Conservation (phyloP, 2,797 vertebrate genomes). For the Lycodopsis pacificus region DNA sequence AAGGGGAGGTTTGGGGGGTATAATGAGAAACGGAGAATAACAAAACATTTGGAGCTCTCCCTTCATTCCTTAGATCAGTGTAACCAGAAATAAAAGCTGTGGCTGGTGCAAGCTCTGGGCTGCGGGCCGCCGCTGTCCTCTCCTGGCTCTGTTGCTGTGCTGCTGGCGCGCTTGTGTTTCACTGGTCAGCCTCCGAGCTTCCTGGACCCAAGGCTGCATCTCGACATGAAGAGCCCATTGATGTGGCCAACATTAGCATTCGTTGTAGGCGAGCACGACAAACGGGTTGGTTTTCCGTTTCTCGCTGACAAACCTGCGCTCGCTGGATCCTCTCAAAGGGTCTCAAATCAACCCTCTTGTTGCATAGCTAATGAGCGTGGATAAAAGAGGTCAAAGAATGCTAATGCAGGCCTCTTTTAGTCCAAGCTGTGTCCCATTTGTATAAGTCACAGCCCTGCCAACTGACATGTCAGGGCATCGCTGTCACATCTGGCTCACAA, state of each 20-base stretch:
- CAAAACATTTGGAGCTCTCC: slow-evolving; percentile 73
- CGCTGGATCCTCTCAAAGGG: slow-evolving; percentile 79
- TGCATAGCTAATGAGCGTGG: slow-evolving; percentile 80
- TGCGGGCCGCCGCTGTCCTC: slow-evolving; percentile 63
- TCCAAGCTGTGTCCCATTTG: slow-evolving; percentile 47
- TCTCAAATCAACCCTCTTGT: slow-evolving; percentile 72
- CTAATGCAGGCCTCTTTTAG: slow-evolving; percentile 51
- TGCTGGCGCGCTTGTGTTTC: slow-evolving; percentile 56
- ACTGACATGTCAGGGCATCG: slow-evolving; percentile 51
- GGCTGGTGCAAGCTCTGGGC: slow-evolving; percentile 57
- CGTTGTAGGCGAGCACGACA: slow-evolving; percentile 74
- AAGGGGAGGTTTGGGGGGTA: neutral
- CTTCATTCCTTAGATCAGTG: slow-evolving; percentile 78
- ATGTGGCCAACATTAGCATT: slow-evolving; percentile 88
- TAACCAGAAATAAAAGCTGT: slow-evolving; percentile 77
- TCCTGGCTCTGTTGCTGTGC: slow-evolving; percentile 45
- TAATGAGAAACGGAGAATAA: slow-evolving; percentile 59
- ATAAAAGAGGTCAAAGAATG: slow-evolving; percentile 72
- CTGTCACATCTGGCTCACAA: slow-evolving; percentile 64
- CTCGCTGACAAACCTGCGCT: slow-evolving; percentile 77
- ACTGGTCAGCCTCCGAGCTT: slow-evolving; percentile 61
- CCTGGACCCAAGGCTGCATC: slow-evolving; percentile 59
- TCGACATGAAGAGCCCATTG: slow-evolving; percentile 85
- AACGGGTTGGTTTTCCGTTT: slow-evolving; percentile 86
- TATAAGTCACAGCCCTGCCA: slow-evolving; percentile 41